phyloP scores from a whole-genome alignment of 2,113 vertebrate species.

The Mohoua ochrocephala region DNA sequence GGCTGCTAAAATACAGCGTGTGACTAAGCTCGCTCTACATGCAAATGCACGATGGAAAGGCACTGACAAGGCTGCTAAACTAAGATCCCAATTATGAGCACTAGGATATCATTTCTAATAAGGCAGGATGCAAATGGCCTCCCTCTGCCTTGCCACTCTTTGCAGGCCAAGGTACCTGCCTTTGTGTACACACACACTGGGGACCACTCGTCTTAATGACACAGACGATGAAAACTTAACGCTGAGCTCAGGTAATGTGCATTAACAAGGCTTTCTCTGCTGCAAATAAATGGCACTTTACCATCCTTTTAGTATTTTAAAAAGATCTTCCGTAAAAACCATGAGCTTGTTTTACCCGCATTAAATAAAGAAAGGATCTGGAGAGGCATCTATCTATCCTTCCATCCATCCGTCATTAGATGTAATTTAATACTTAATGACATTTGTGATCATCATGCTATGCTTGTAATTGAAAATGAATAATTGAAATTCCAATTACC shows the following conservation, averaged over 20 bases:
- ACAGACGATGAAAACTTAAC: not conserved
- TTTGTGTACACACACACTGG: not conserved
- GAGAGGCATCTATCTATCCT: conserved; percentile 32
- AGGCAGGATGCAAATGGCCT: not conserved
- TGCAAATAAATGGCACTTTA: not conserved
- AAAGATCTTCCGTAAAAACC: not conserved
- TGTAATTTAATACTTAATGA: conserved; percentile 75
- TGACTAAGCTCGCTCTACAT: not conserved
- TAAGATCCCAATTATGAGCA: not conserved
- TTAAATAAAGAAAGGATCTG: conserved; percentile 42
- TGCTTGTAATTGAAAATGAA: conserved; percentile 77
- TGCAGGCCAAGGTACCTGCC: not conserved
- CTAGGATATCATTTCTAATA: not conserved
- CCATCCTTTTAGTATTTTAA: not conserved
- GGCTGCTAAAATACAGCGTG: not conserved
- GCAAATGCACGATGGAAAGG: fast-evolving
- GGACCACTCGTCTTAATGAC: not conserved
- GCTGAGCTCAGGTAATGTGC: not conserved
- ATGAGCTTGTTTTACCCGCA: not conserved
- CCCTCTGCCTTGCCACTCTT: not conserved
- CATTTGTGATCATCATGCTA: conserved; percentile 72
- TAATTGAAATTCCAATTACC: conserved; percentile 78
- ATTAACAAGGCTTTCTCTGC: not conserved
- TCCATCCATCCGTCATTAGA: conserved; percentile 65
- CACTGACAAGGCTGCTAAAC: not conserved